A percentile compares a stretch with the other conserved stretches of the same genome.
phyloP scores from a whole-genome alignment of 2,888 invertebrate genomes.

The Platynereis dumerilii region DNA sequence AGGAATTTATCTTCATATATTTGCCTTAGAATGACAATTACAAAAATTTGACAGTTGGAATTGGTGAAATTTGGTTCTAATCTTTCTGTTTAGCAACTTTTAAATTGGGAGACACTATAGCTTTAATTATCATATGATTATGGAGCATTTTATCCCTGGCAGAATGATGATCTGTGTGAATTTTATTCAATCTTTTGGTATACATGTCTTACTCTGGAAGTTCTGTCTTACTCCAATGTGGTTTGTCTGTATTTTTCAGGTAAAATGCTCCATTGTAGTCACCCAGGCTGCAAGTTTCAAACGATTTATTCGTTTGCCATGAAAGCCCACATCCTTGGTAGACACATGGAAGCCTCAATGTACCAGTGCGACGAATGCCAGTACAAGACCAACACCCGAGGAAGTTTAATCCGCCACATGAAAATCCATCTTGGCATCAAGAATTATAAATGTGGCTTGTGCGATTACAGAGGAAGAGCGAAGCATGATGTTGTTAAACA shows the following conservation, averaged over 20 bases:
- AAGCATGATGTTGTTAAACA: constrained; percentile 28
- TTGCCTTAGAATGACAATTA: too few species aligned
- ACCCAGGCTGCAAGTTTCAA: constrained; percentile 23
- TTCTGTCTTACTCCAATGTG: background rate
- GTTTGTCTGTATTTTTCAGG: constrained; percentile 15
- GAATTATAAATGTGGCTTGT: constrained; percentile 27
- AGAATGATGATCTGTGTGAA: too few species aligned
- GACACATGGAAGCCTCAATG: constrained; percentile 15
- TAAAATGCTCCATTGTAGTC: constrained; percentile 16
- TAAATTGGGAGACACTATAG: too few species aligned
- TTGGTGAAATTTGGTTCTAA: too few species aligned
- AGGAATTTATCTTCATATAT: too few species aligned
- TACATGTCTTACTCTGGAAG: too few species aligned
- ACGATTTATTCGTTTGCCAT: constrained; percentile 22
- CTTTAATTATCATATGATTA: too few species aligned
- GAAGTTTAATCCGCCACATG: constrained; percentile 21
- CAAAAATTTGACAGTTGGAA: too few species aligned
- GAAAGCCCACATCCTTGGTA: constrained; percentile 11
- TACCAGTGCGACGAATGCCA: constrained; percentile 23
- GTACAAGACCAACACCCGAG: constrained; percentile 22
- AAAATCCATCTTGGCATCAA: constrained; percentile 21
- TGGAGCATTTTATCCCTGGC: too few species aligned
- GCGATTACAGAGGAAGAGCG: constrained; percentile 21
- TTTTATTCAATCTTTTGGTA: too few species aligned
- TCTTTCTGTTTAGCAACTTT: too few species aligned